These are phyloP conservation scores for Sinonovacula constricta DNA, from an alignment of 1,140 invertebrate species.

Conservation along the genomic window DNA sequence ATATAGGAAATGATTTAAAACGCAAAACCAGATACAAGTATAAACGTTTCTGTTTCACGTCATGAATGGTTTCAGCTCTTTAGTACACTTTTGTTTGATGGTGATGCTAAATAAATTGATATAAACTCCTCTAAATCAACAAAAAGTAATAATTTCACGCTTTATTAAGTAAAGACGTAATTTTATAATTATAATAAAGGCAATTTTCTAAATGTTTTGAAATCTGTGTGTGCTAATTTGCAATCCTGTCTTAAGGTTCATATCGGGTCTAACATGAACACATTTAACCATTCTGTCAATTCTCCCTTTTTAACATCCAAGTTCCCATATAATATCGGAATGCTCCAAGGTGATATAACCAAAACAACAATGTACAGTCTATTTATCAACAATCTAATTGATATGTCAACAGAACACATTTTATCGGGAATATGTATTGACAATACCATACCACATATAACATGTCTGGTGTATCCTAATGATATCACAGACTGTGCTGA, in stretches of 20 bases:
- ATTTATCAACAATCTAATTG: too few relatives aligned
- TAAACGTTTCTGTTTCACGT: background rate
- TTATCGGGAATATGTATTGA: too few relatives aligned
- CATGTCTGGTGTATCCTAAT: too few relatives aligned
- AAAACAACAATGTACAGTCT: conserved; percentile 9
- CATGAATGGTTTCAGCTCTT: conserved; percentile 6
- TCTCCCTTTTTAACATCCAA: background rate
- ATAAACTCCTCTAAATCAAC: background rate
- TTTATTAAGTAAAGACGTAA: background rate
- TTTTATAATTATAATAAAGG: too few relatives aligned
- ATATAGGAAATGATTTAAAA: conserved; percentile 11
- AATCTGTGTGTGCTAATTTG: conserved; percentile 16
- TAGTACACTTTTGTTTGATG: background rate
- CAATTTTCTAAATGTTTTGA: conserved; percentile 13
- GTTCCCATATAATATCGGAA: background rate
- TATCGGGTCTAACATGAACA: background rate
- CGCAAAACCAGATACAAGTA: background rate
- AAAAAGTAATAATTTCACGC: conserved; percentile 10
- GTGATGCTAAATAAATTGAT: too few relatives aligned
- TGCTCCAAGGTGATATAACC: too few relatives aligned
- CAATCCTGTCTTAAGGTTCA: conserved; percentile 8
- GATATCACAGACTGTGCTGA: too few relatives aligned
- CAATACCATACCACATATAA: too few relatives aligned
- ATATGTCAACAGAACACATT: too few relatives aligned
- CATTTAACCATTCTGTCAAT: background rate